These are phyloP conservation scores for Formica selysi DNA, from an alignment of 1,140 invertebrate species.

Conservation along the genomic window DNA sequence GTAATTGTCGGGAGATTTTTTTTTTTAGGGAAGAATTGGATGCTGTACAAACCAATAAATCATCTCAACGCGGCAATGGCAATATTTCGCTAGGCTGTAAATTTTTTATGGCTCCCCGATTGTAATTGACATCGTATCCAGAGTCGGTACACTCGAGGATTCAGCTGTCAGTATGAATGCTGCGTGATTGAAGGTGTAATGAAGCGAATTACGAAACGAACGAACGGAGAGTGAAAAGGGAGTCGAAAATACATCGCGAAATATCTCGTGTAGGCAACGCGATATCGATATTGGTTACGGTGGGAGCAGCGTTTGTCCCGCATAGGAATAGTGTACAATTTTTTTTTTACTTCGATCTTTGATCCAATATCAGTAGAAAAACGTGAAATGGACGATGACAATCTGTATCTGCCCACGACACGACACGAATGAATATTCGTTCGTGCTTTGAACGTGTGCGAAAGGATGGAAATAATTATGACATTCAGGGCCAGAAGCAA, in stretches of 20 bases:
- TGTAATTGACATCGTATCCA: slow-evolving; percentile 76
- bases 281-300: slow-evolving; percentile 64
- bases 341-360: slow-evolving; percentile 46
- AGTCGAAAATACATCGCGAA: slow-evolving; percentile 70
- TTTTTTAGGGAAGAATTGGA: neutral
- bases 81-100: slow-evolving; percentile 69
- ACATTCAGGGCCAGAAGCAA: neutral
- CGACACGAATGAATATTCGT: slow-evolving; percentile 52
- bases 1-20: slow-evolving; percentile 41
- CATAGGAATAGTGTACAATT: slow-evolving; percentile 35
- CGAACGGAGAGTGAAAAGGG: slow-evolving; percentile 65
- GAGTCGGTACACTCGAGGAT: slow-evolving; percentile 68
- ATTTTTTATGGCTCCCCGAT: slow-evolving; percentile 72
- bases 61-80: slow-evolving; percentile 60
- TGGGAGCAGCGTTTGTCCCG: slow-evolving; percentile 51
- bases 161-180: slow-evolving; percentile 79
- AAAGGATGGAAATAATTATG: slow-evolving; percentile 53
- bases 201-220: slow-evolving; percentile 77
- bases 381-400: slow-evolving; percentile 59
- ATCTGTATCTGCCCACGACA: slow-evolving; percentile 56
- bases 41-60: slow-evolving; percentile 39
- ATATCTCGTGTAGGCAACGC: slow-evolving; percentile 69
- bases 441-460: slow-evolving; percentile 1
- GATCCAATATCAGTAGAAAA: slow-evolving; percentile 60
- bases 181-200: slow-evolving; percentile 80